Conservation (phyloP, 2,113 vertebrate species). For the Nymphicus hollandicus region DNA sequence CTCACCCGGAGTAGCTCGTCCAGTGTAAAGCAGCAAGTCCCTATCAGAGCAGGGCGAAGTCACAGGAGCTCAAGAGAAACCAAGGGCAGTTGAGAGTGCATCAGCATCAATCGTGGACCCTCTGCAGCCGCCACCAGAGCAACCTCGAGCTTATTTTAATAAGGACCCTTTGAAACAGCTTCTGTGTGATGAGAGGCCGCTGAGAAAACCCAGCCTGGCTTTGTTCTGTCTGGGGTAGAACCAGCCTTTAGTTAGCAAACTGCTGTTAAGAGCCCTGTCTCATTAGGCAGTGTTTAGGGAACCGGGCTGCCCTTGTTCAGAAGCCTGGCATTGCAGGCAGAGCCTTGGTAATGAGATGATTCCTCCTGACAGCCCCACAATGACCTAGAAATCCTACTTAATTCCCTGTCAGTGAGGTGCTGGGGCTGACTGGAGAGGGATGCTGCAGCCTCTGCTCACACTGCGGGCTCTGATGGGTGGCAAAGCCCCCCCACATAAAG, state of each 20-base stretch:
- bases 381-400: slow-evolving; percentile 67
- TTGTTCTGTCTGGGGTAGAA: slow-evolving; percentile 37
- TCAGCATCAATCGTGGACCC: slow-evolving; percentile 1
- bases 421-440: neutral
- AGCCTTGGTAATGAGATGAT: slow-evolving; percentile 57
- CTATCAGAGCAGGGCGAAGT: neutral
- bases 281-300: slow-evolving; percentile 58
- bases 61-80: neutral
- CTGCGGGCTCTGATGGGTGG: neutral
- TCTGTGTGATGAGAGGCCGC: neutral
- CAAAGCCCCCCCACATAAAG: neutral
- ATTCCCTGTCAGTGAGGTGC: slow-evolving; percentile 53
- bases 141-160: slow-evolving; percentile 13
- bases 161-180: slow-evolving; percentile 34
- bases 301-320: slow-evolving; percentile 57
- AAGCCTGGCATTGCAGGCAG: slow-evolving; percentile 46
- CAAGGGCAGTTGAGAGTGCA: neutral
- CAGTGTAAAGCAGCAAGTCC: neutral
- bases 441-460: neutral
- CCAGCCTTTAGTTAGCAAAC: slow-evolving; percentile 52
- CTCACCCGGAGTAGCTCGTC: neutral
- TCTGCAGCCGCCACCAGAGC: neutral
- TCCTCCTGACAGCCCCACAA: slow-evolving; percentile 65
- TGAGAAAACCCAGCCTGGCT: slow-evolving; percentile 43
- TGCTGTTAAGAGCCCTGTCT: slow-evolving; percentile 59